Evolutionary conservation across 2,113 vertebrate species (phyloP).

Genomic region (Thunnus thynnus): DNA sequence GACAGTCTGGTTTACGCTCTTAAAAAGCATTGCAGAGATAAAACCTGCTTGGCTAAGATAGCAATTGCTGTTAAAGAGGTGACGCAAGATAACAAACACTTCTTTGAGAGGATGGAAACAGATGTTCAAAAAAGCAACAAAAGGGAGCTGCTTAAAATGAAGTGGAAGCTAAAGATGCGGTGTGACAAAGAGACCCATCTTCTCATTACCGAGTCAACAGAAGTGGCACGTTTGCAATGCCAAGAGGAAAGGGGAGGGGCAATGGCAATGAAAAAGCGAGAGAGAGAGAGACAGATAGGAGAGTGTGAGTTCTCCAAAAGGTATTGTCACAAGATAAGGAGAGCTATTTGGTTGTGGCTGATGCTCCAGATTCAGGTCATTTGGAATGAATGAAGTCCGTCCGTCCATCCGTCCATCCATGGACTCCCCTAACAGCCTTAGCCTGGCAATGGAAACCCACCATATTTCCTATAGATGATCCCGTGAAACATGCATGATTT

Average conservation of each 20-base stretch:
- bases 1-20: slow-evolving; percentile 27
- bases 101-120: slow-evolving; percentile 59
- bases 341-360: slow-evolving; percentile 70
- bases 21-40: slow-evolving; percentile 40
- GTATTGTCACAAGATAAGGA: slow-evolving; percentile 75
- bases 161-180: slow-evolving; percentile 45
- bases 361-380: slow-evolving; percentile 61
- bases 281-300: slow-evolving; percentile 49
- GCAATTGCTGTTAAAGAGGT: slow-evolving; percentile 49
- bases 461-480: slow-evolving; percentile 46
- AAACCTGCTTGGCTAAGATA: slow-evolving; percentile 25
- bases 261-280: slow-evolving; percentile 36
- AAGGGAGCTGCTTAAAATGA: slow-evolving; percentile 43
- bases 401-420: slow-evolving; percentile 9
- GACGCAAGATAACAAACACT: slow-evolving; percentile 60
- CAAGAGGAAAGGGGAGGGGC: slow-evolving; percentile 52
- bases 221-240: slow-evolving; percentile 57
- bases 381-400: too few species aligned
- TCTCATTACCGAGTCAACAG: slow-evolving; percentile 72
- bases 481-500: slow-evolving; percentile 62
- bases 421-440: slow-evolving; percentile 57
- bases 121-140: slow-evolving; percentile 66
- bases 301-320: slow-evolving; percentile 58
- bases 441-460: slow-evolving; percentile 50
- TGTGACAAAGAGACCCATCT: slow-evolving; percentile 67